Percentiles rank a stretch among this genome's conserved stretches.
Evolutionary conservation across 2,113 vertebrate genomes (phyloP).

Genomic region (Corvus hawaiiensis): DNA sequence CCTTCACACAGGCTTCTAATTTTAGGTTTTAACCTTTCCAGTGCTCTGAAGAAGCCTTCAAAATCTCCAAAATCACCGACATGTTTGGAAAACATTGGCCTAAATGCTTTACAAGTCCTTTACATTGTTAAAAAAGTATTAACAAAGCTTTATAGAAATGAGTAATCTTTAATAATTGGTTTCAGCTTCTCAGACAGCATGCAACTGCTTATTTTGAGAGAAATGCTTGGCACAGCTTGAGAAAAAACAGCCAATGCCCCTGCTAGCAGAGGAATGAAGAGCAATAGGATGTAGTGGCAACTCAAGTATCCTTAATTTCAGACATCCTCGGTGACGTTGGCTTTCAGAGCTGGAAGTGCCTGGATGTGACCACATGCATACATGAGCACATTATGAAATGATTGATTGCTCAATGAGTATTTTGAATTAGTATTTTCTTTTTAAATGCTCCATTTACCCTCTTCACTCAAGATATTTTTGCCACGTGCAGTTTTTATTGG

Average conservation of each 20-base stretch:
- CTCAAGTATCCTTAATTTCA: slow-evolving; percentile 35
- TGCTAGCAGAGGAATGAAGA: slow-evolving; percentile 32
- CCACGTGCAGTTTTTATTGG: slow-evolving; percentile 19
- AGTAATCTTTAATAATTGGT: slow-evolving; percentile 49
- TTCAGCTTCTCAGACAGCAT: neutral
- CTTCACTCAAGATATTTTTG: neutral
- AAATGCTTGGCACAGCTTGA: neutral
- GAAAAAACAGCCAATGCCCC: slow-evolving; percentile 6
- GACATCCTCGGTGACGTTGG: neutral
- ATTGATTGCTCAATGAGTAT: slow-evolving; percentile 32
- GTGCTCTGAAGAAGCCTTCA: slow-evolving; percentile 3
- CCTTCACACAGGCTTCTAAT: neutral
- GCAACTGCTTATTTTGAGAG: slow-evolving; percentile 42
- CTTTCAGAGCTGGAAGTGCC: slow-evolving; percentile 5
- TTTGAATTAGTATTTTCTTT: slow-evolving; percentile 58
- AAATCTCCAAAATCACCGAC: neutral
- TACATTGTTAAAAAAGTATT: slow-evolving; percentile 31
- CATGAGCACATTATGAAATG: slow-evolving; percentile 18
- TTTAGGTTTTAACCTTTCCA: slow-evolving; percentile 35
- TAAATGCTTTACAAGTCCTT: slow-evolving; percentile 27
- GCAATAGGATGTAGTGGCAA: slow-evolving; percentile 8
- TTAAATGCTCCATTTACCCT: neutral
- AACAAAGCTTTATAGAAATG: slow-evolving; percentile 48
- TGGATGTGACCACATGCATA: neutral
- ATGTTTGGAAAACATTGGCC: slow-evolving; percentile 3